Percentiles rank a stretch among this genome's conserved stretches.
phyloP scores from a whole-genome alignment of 2,113 vertebrate genomes.

The Oreochromis spilurus region DNA sequence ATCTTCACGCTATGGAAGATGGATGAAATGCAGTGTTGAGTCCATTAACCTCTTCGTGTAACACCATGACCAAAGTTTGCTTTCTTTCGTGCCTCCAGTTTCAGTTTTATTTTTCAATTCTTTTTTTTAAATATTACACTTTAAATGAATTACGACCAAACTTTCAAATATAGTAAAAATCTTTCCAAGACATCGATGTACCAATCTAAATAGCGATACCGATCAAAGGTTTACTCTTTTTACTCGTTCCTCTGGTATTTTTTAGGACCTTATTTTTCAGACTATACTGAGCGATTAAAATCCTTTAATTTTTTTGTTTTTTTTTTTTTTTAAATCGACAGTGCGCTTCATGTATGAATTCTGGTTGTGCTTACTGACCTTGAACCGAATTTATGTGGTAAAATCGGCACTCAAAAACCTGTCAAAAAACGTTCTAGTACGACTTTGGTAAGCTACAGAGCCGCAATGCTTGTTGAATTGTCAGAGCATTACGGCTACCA shows the following conservation, averaged over 20 bases:
- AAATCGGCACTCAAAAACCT: not conserved
- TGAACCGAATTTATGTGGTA: not conserved
- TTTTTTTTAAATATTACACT: not conserved
- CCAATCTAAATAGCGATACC: not conserved
- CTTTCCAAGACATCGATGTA: not conserved
- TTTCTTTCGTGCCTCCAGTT: not conserved
- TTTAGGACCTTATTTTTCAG: not conserved
- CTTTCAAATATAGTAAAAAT: not conserved
- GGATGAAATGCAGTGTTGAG: not conserved
- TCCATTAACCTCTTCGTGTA: not conserved
- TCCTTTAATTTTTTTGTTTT: not conserved
- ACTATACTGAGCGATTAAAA: not conserved
- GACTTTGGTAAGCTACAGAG: accelerated
- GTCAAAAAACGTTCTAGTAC: not conserved
- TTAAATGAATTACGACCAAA: not conserved
- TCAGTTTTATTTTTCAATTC: not conserved
- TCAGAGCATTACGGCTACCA: not conserved
- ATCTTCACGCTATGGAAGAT: not conserved
- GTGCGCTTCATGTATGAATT: not conserved
- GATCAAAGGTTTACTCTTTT: not conserved
- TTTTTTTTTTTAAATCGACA: not conserved
- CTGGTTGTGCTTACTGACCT: not conserved
- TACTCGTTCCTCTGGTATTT: not conserved
- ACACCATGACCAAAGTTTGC: not conserved
- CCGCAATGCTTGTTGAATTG: not conserved